Evolutionary conservation across 2,113 vertebrate species (phyloP), one percentile per base, ranked within the genome.

Genomic region (Melanerpes aurifrons): DNA sequence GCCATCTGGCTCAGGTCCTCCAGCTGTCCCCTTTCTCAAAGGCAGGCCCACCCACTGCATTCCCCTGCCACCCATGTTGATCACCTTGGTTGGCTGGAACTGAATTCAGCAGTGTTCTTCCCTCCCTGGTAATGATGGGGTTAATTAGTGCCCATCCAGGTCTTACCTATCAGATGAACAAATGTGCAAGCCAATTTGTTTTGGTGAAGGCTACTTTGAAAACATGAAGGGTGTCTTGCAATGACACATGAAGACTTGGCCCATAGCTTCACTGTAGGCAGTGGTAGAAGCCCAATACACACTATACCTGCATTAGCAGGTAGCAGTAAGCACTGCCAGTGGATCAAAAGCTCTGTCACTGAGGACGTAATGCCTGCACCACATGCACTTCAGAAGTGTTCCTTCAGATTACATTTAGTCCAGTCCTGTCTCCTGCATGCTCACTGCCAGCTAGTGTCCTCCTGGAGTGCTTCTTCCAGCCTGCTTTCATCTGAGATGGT

Each of bases 241-340:
- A 14, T 15, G 76, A 28, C 22, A 45, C 0, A 3, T 17, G 62
- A 59, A 75, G 45, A 20, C 25, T 45, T 17, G 15, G 16, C 29
- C 24, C 56, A 7, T 0, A 76, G 43, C 8, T 15, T 40, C 56
- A 18, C 5, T 0, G 0, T 3, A 19, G 58, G 17, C 53, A 7
- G 26, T 22, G 48, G 7, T 45, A 12, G 62, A 79, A 75, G 9
- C 8, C 31, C 57, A 63, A 0, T 13, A 37, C 71, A 53, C 7
- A 1, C 1, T 56, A 19, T 6, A 6, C 40, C 17, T 21, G 5
- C 7, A 2, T 16, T 5, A 59, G 20, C 31, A 66, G 45, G 50
- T 2, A 68, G 18, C 3, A 2, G 25, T 10, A 74, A 74, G 5
- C 21, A 48, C 2, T 14, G 1, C 5, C 16, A 37, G 16, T 1